Evolutionary conservation across 2,888 invertebrate genomes (phyloP), one percentile per base, ranked within the genome.

Genomic region (Chymomyza fuscimana): DNA sequence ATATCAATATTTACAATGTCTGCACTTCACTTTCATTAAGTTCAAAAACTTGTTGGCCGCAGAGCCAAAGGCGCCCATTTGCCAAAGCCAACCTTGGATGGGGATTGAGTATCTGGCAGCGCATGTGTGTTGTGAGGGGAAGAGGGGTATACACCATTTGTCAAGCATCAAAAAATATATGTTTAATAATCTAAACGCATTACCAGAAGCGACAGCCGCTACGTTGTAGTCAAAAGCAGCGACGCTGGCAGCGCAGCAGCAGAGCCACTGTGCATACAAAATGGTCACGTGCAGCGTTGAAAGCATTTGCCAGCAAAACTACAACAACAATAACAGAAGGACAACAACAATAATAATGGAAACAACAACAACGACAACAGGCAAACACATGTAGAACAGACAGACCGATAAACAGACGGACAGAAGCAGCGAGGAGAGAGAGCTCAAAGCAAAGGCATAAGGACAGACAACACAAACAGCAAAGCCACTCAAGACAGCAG

Each of bases 181-280:
- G 87, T 86, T 86, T 88, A 86, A 82, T 86, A 86, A 85, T 84
- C 87, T 84, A 73, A 85, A 86, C 79, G 82, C 87, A 86, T 88
- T 85, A 80, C 70, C 63, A 70, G 77, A 69, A 77, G 56, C 58
- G 19, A 54, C 58, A 58, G 58, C 29, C 29, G 25, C 19, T 22
- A 7, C 19, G 54, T 1, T 29, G 2, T 1, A 58, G 58, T 25
- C 58, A 58, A 58, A 32, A 58, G 25, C 58, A 15, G 59, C 10
- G 12, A 15, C 6, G 59, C 32, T 5, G 36, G 29, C 25, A 40
- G 40, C 15, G 40, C 58, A 58, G 58, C 63, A 29, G 25, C 12
- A 65, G 68, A 65, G 56, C 50, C 75, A 69, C 75, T 79, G 66
- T 73, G 77, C 71, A 81, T 60, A 81, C 73, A 79, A 65, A 69